Evolutionary conservation across 2,797 vertebrate species (phyloP).

Genomic region (Danio jaintianensis): DNA sequence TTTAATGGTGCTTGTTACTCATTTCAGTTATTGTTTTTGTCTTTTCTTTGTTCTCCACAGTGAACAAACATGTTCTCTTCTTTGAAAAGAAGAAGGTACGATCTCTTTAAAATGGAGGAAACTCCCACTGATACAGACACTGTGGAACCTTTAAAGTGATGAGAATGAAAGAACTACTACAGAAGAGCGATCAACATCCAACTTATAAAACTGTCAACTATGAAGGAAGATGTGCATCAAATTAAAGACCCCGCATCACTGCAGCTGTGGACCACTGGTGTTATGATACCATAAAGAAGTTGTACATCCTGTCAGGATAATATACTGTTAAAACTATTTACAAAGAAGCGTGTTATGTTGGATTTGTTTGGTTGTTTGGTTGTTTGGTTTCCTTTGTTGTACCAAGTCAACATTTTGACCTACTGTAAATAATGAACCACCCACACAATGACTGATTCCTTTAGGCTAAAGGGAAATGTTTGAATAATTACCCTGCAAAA

Average conservation of each 20-base stretch:
- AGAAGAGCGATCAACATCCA: not conserved
- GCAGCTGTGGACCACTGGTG: not conserved
- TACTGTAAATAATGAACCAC: constrained; percentile 8
- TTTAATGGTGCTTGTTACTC: not conserved
- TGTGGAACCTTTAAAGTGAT: constrained; percentile 29
- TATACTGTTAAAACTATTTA: constrained; percentile 4
- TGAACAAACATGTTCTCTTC: constrained; percentile 92
- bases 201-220: not conserved
- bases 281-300: not conserved
- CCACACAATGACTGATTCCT: constrained; percentile 1
- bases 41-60: constrained; percentile 71
- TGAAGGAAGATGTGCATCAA: not conserved
- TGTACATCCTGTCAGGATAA: constrained; percentile 2
- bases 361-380: constrained; percentile 14
- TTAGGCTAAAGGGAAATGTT: constrained; percentile 9
- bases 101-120: constrained; percentile 80
- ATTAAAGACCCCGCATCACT: not conserved
- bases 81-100: constrained; percentile 93
- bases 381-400: constrained; percentile 24
- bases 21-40: constrained; percentile 6
- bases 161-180: constrained; percentile 26
- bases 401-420: not conserved
- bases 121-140: not conserved
- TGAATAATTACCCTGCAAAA: constrained; percentile 5
- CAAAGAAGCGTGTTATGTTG: constrained; percentile 1